Evolutionary conservation across 2,797 vertebrate genomes (phyloP).

Genomic region (Parauchenoglanis punctatus): DNA sequence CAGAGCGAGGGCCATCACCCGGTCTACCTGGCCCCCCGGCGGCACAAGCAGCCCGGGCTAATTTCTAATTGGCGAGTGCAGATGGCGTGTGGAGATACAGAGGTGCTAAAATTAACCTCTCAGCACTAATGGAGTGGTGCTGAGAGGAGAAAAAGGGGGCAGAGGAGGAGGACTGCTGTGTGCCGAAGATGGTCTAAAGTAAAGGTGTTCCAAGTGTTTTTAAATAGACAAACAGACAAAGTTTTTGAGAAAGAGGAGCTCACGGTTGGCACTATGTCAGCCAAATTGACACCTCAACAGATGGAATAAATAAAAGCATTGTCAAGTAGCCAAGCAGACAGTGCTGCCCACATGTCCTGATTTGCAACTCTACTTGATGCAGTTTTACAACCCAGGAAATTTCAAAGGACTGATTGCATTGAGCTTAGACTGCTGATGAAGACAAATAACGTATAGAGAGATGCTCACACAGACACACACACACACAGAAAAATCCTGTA

Average conservation of each 20-base stretch:
- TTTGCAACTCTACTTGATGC: slow-evolving; percentile 7
- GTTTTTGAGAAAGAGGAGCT: background rate
- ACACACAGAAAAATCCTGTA: background rate
- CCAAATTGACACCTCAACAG: background rate
- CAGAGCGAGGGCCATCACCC: slow-evolving; percentile 29
- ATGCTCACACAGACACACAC: background rate
- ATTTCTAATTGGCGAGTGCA: slow-evolving; percentile 45
- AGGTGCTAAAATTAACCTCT: slow-evolving; percentile 45
- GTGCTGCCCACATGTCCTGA: background rate
- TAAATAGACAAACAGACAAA: background rate
- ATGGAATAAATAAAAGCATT: slow-evolving; percentile 26
- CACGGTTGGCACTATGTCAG: background rate
- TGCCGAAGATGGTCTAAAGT: slow-evolving; percentile 2
- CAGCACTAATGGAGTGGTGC: slow-evolving; percentile 11
- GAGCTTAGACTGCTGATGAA: background rate
- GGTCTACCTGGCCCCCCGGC: slow-evolving; percentile 10
- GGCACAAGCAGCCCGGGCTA: slow-evolving; percentile 20
- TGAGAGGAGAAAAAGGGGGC: background rate
- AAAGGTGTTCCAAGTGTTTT: background rate
- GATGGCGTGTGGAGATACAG: slow-evolving; percentile 40
- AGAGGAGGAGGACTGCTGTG: background rate
- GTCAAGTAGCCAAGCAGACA: background rate
- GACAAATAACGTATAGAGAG: slow-evolving; percentile 2
- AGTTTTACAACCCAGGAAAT: slow-evolving; percentile 6
- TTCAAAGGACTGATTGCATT: background rate